phyloP scores from a whole-genome alignment of 2,113 vertebrate genomes.

The Callionymus lyra region DNA sequence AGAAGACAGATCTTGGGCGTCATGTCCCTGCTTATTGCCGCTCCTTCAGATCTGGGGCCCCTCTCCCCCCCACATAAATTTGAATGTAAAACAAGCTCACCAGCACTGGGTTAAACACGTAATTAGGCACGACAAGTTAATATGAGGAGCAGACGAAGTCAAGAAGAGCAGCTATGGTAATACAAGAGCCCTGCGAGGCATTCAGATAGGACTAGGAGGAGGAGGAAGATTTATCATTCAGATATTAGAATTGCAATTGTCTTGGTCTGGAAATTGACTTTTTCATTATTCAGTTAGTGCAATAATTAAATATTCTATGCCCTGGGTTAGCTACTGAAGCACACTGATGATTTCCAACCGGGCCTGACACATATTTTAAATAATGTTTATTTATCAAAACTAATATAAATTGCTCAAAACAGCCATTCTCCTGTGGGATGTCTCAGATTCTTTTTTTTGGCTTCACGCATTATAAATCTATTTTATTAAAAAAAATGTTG shows the following conservation, averaged over 20 bases:
- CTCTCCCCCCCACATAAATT: slow-evolving; percentile 45
- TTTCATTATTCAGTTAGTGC: slow-evolving; percentile 71
- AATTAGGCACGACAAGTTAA: slow-evolving; percentile 58
- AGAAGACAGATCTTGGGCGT: slow-evolving; percentile 65
- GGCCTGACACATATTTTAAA: slow-evolving; percentile 72
- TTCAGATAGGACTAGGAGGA: slow-evolving; percentile 35
- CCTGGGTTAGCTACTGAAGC: slow-evolving; percentile 70
- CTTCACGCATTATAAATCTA: not conserved
- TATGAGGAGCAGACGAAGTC: slow-evolving; percentile 38
- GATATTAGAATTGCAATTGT: slow-evolving; percentile 72
- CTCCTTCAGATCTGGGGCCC: slow-evolving; percentile 63
- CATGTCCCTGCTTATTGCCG: slow-evolving; percentile 44
- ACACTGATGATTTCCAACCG: slow-evolving; percentile 60
- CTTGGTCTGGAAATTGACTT: slow-evolving; percentile 68
- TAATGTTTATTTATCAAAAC: slow-evolving; percentile 76
- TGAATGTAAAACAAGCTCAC: slow-evolving; percentile 68
- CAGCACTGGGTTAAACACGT: slow-evolving; percentile 60
- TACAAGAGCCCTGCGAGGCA: slow-evolving; percentile 48
- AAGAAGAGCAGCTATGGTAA: slow-evolving; percentile 38
- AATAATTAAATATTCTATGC: slow-evolving; percentile 74
- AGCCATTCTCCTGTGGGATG: slow-evolving; percentile 40
- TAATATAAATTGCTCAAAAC: slow-evolving; percentile 57
- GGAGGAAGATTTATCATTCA: slow-evolving; percentile 55
- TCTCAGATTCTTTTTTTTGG: slow-evolving; percentile 16
- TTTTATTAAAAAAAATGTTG: not conserved